Evolutionary conservation across 2,113 vertebrate species (phyloP).

Genomic region (Oplegnathus fasciatus): DNA sequence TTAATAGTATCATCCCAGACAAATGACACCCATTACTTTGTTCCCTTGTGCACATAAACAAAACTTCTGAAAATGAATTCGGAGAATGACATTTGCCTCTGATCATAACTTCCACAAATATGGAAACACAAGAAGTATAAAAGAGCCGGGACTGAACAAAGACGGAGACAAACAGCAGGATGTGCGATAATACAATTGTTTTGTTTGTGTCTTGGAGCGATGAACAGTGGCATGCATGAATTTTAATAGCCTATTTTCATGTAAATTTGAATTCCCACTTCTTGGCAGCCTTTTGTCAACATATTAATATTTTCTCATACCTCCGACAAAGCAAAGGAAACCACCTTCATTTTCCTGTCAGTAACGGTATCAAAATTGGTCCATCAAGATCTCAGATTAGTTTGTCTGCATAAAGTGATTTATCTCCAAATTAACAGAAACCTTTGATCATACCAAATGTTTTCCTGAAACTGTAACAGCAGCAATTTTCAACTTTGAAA

Average conservation of each 20-base stretch:
- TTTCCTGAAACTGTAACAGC: slow-evolving; percentile 7
- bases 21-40: slow-evolving; percentile 37
- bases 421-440: slow-evolving; percentile 25
- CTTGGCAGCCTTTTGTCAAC: slow-evolving; percentile 70
- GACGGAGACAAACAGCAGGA: slow-evolving; percentile 66
- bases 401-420: slow-evolving; percentile 34
- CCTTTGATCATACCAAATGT: not conserved
- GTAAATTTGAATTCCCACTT: slow-evolving; percentile 72
- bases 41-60: slow-evolving; percentile 32
- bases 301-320: slow-evolving; percentile 66
- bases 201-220: slow-evolving; percentile 74
- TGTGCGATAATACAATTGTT: slow-evolving; percentile 68
- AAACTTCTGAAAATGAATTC: slow-evolving; percentile 51
- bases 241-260: slow-evolving; percentile 80
- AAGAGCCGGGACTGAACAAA: slow-evolving; percentile 47
- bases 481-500: slow-evolving; percentile 2
- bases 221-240: slow-evolving; percentile 62
- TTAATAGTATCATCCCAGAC: slow-evolving; percentile 17
- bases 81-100: slow-evolving; percentile 42
- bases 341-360: slow-evolving; percentile 47
- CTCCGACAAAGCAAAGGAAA: slow-evolving; percentile 53
- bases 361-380: slow-evolving; percentile 47
- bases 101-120: slow-evolving; percentile 70
- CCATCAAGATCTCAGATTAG: slow-evolving; percentile 38
- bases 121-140: slow-evolving; percentile 50